phyloP scores from a whole-genome alignment of 2,797 vertebrate species.

The Parauchenoglanis ngamensis region DNA sequence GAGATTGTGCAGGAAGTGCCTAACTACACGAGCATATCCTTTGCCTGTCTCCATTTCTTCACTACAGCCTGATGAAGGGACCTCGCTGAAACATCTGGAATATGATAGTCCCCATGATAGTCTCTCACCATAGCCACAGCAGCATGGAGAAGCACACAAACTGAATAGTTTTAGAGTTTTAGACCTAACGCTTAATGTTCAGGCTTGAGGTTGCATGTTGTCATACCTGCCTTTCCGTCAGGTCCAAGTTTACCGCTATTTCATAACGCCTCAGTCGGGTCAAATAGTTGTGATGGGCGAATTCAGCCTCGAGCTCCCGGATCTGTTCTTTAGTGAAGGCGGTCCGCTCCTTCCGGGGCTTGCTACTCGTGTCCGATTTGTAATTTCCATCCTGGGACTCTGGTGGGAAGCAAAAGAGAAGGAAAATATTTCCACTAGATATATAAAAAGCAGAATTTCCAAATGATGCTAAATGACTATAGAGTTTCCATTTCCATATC shows the following conservation, averaged over 20 bases:
- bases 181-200: conserved; percentile 50
- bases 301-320: conserved; percentile 98
- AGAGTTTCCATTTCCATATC: conserved; percentile 22
- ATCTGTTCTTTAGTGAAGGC: conserved; percentile 99
- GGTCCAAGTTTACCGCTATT: conserved; percentile 98
- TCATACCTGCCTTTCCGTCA: conserved; percentile 97
- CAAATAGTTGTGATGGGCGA: conserved; percentile 99
- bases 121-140: conserved; percentile 67
- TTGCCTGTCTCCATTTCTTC: conserved; percentile 63
- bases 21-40: conserved; percentile 72
- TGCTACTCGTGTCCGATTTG: conserved; percentile 95
- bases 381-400: conserved; percentile 97
- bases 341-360: conserved; percentile 97
- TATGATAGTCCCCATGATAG: conserved; percentile 69
- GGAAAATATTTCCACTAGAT: conserved; percentile 39
- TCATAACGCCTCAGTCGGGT: conserved; percentile 96
- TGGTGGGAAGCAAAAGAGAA: conserved; percentile 68
- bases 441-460: conserved; percentile 28
- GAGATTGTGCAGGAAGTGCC: conserved; percentile 67
- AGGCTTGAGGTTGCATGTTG: conserved; percentile 14
- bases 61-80: conserved; percentile 67
- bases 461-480: conserved; percentile 8
- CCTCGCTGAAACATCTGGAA: conserved; percentile 76
- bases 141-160: conserved; percentile 64
- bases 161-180: not conserved